These are phyloP conservation scores for Penaeus vannamei DNA, from an alignment of 1,140 invertebrate species.

Conservation along the genomic window DNA sequence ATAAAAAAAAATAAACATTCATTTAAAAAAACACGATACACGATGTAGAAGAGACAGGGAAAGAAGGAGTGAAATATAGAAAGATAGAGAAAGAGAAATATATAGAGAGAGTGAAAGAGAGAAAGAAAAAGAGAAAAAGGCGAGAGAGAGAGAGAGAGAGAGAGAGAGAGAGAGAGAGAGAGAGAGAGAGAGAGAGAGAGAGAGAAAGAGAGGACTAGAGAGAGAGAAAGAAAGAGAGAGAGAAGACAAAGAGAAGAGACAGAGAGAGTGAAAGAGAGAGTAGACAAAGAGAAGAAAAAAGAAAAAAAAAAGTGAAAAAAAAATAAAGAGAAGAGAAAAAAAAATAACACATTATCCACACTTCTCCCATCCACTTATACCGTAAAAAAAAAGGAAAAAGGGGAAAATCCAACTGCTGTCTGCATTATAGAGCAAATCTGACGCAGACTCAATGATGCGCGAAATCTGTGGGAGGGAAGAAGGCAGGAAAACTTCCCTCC, in stretches of 20 bases:
- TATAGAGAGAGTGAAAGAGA: not conserved
- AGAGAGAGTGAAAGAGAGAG: not conserved
- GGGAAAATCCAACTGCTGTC: too few relatives aligned
- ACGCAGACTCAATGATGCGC: too few relatives aligned
- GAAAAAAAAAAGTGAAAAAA: too few relatives aligned
- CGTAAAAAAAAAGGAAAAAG: too few relatives aligned
- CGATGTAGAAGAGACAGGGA: not conserved
- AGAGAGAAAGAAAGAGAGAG: not conserved
- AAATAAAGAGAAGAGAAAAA: too few relatives aligned
- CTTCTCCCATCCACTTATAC: too few relatives aligned
- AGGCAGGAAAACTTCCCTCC: too few relatives aligned
- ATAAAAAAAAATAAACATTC: not conserved
- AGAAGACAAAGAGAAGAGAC: not conserved
- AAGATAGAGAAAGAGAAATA: not conserved
- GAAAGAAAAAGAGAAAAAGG: not conserved
- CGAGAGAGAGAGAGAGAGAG: not conserved
- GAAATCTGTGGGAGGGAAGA: too few relatives aligned
- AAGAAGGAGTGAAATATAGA: not conserved
- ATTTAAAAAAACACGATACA: not conserved
- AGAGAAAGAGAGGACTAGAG: not conserved
- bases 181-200: not conserved
- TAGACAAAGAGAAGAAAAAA: not conserved
- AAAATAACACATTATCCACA: too few relatives aligned
- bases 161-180: not conserved
- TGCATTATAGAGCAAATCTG: too few relatives aligned